Evolutionary conservation across 2,797 vertebrate species (phyloP).

Genomic region (Anguilla obscura): DNA sequence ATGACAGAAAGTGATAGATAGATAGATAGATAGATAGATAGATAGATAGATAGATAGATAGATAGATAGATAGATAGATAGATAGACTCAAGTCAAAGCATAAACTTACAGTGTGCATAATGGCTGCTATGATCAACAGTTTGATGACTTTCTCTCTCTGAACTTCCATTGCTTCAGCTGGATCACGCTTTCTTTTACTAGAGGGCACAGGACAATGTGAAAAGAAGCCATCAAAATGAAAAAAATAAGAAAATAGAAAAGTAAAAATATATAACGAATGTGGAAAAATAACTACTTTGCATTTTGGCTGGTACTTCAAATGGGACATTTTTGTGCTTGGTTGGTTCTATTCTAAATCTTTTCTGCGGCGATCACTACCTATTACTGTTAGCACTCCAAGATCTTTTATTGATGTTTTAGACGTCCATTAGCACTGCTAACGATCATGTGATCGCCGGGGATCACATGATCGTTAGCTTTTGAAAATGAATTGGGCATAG

Average conservation of each 20-base stretch:
- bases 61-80: too few relatives aligned
- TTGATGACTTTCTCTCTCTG: background rate
- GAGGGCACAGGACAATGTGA: background rate
- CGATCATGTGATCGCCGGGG: too few relatives aligned
- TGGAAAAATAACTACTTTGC: background rate
- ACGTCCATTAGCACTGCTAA: too few relatives aligned
- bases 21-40: background rate
- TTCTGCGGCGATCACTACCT: too few relatives aligned
- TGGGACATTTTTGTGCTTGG: too few relatives aligned
- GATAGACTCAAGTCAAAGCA: background rate
- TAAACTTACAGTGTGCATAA: background rate
- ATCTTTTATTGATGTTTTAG: too few relatives aligned
- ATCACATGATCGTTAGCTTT: too few relatives aligned
- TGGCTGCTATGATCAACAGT: background rate
- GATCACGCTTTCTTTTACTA: background rate
- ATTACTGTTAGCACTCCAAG: too few relatives aligned
- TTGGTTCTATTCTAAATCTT: too few relatives aligned
- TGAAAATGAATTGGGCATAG: too few relatives aligned
- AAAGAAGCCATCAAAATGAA: slow-evolving; percentile 9
- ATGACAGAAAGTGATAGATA: background rate
- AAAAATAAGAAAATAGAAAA: background rate
- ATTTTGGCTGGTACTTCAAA: too few relatives aligned
- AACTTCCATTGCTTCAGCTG: background rate
- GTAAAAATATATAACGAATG: background rate
- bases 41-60: background rate